These are phyloP conservation scores for Neocrepidodera transversa DNA, from an alignment of 2,888 invertebrate species.

Conservation along the genomic window DNA sequence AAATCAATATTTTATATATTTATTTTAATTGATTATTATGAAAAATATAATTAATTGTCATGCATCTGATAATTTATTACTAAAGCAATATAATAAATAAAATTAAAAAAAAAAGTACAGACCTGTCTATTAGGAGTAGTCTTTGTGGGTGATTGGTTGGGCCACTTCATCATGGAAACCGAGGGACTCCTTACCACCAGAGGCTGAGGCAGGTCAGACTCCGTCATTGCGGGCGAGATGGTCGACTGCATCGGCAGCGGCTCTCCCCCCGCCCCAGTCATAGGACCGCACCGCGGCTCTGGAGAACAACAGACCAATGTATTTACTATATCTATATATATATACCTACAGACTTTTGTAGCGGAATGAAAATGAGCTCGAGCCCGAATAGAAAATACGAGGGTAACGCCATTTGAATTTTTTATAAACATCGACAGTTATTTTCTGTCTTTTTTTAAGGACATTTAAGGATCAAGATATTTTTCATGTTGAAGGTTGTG, in stretches of 20 bases:
- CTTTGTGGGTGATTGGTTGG: conserved; percentile 53
- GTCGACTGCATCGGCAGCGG: conserved; percentile 62
- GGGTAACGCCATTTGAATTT: background rate
- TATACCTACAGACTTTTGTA: background rate
- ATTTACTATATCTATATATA: conserved; percentile 1
- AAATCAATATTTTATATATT: too few relatives aligned
- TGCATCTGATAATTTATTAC: too few relatives aligned
- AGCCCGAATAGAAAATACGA: too few relatives aligned
- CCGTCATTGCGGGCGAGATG: conserved; percentile 65
- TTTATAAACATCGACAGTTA: background rate
- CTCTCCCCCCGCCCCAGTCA: conserved; percentile 63
- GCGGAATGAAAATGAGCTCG: too few relatives aligned
- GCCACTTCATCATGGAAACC: conserved; percentile 67
- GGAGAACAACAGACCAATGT: conserved; percentile 41
- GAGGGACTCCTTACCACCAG: conserved; percentile 73
- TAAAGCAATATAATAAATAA: too few relatives aligned
- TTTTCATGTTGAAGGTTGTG: too few relatives aligned
- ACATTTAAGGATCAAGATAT: too few relatives aligned
- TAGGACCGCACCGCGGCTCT: conserved; percentile 77
- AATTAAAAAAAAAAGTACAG: conserved; percentile 27
- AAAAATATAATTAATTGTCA: too few relatives aligned
- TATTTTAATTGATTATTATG: too few relatives aligned
- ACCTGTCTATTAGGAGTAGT: conserved; percentile 61
- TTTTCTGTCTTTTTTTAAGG: too few relatives aligned
- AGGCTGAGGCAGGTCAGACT: conserved; percentile 75